Evolutionary conservation across 2,888 invertebrate species (phyloP), one percentile per base, ranked within the genome.

Genomic region (Ormyrus nitidulus): DNA sequence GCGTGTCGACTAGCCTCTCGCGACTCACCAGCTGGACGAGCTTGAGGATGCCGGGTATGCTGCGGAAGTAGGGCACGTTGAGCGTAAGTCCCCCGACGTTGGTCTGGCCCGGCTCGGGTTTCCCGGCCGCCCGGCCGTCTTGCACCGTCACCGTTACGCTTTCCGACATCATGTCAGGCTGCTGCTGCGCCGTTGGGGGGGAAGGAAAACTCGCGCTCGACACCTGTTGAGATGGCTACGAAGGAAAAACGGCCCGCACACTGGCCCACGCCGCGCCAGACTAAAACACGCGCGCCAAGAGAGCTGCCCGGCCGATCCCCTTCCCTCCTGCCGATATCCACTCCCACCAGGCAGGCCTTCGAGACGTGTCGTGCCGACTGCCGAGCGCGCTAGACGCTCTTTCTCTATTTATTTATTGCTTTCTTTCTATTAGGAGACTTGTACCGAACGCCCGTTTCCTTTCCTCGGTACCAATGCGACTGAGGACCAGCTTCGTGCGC

Each of bases 1-100:
- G 70, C 8, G 49, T 19, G 19, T 19, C 34, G 48, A 69, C 8
- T 34, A 2, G 61, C 4, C 34, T 10, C 51, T 9, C 11, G 19
- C 44, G 8, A 91, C 96, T 95, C 91, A 97, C 97, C 93, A 96
- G 91, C 92, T 97, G 93, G 34, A 94, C 92, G 83, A 97, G 91
- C 92, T 97, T 97, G 84, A 97, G 88, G 86, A 96, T 92, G 85
- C 97, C 97, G 76, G 97, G 96, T 87, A 94, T 92, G 65, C 95
- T 95, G 91, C 93, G 94, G 92, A 96, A 96, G 91, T 97, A 96
- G 87, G 94, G 93, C 85, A 94, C 87, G 91, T 97, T 81, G 51
- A 82, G 11, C 3, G 13, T 59, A 4, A 79, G 44, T 9, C 46
- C 69, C 0, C 13, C 44, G 3, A 59, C 5, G 51, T 19, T 61